Evolutionary conservation across 2,797 vertebrate genomes (phyloP).

Genomic region (Sparidentex hasta): DNA sequence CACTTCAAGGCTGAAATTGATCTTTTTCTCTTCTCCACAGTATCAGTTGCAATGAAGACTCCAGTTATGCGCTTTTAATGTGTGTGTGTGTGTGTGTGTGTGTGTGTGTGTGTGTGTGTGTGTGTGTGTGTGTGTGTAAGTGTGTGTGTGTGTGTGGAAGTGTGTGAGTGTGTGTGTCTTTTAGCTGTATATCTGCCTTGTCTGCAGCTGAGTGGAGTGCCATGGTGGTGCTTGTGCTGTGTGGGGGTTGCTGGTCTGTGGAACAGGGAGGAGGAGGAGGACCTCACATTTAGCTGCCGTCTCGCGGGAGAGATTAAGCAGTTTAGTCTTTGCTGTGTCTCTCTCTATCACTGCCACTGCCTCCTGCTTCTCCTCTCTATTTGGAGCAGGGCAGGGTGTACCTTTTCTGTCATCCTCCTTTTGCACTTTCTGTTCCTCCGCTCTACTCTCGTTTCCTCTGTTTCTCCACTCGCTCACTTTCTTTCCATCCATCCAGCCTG

Average conservation of each 20-base stretch:
- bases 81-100: conserved; percentile 19
- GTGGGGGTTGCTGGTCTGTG: conserved; percentile 68
- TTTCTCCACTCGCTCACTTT: conserved; percentile 25
- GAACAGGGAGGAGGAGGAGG: conserved; percentile 62
- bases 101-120: conserved; percentile 18
- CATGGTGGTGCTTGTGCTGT: conserved; percentile 50
- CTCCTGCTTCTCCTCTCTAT: conserved; percentile 56
- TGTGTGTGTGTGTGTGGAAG: not conserved
- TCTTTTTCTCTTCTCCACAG: conserved; percentile 40
- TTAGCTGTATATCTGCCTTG: conserved; percentile 44
- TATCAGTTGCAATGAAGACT: conserved; percentile 60
- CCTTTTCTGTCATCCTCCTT: conserved; percentile 52
- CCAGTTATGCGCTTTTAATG: conserved; percentile 55
- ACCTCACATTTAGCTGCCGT: conserved; percentile 78
- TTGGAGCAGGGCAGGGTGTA: conserved; percentile 52
- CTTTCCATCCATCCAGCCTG: conserved; percentile 44
- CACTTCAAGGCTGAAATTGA: conserved; percentile 46
- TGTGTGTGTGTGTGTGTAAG: not conserved
- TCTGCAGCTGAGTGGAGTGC: conserved; percentile 64
- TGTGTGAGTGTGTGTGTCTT: conserved; percentile 23
- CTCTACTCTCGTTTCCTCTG: conserved; percentile 67
- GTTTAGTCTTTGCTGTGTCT: conserved; percentile 77
- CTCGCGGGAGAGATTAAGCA: conserved; percentile 82
- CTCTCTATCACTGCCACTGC: conserved; percentile 67
- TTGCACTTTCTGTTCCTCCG: conserved; percentile 75